These are phyloP conservation scores for Tiphia femorata DNA, from an alignment of 2,888 invertebrate genomes.

Conservation along the genomic window DNA sequence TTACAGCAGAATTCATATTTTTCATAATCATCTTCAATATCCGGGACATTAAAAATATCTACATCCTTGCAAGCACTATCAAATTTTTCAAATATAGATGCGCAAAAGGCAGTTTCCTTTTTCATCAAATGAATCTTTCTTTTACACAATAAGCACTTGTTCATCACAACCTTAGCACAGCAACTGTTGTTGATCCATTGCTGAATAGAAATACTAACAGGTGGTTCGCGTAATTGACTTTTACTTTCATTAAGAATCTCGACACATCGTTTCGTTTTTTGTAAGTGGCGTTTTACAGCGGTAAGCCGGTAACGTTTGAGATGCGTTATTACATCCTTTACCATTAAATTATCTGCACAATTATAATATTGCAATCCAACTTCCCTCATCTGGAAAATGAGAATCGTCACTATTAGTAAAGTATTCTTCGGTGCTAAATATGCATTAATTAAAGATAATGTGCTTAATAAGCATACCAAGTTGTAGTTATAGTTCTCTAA, in stretches of 20 bases:
- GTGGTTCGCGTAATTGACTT: constrained; percentile 27
- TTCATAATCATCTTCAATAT: constrained; percentile 25
- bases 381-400: constrained; percentile 76
- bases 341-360: constrained; percentile 73
- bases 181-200: constrained; percentile 63
- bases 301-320: constrained; percentile 60
- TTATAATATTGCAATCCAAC: constrained; percentile 80
- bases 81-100: constrained; percentile 32
- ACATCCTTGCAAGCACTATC: constrained; percentile 49
- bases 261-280: constrained; percentile 43
- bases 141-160: constrained; percentile 57
- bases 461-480: constrained; percentile 71
- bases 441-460: neutral
- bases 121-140: constrained; percentile 6
- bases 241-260: constrained; percentile 43
- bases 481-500: constrained; percentile 77
- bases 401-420: constrained; percentile 17
- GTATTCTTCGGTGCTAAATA: no score
- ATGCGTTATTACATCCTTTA: constrained; percentile 69
- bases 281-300: constrained; percentile 40
- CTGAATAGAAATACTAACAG: constrained; percentile 46
- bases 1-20: constrained; percentile 50
- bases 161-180: constrained; percentile 57
- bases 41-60: constrained; percentile 51
- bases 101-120: constrained; percentile 41